A percentile compares a stretch with the other conserved stretches of the same genome.
These are phyloP conservation scores for Yponomeuta malinellus DNA, from an alignment of 2,888 invertebrate species.

Conservation along the genomic window DNA sequence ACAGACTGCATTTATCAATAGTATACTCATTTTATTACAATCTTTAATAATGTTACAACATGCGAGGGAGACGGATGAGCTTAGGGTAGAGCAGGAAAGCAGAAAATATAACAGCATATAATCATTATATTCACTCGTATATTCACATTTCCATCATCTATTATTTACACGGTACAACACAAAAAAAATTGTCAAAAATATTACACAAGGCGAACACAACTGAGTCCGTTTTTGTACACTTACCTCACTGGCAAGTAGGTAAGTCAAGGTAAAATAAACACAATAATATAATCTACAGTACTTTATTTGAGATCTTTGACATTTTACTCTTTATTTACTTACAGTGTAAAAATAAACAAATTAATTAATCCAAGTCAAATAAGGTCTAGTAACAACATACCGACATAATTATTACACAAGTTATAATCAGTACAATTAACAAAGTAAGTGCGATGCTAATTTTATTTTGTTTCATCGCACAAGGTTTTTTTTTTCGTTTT, in stretches of 20 bases:
- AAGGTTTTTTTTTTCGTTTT: too few relatives aligned
- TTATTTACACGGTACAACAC: constrained; percentile 63
- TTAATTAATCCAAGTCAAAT: too few relatives aligned
- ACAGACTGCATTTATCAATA: too few relatives aligned
- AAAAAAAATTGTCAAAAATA: not conserved
- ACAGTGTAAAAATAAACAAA: not conserved
- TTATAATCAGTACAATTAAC: too few relatives aligned
- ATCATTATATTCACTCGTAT: constrained; percentile 55
- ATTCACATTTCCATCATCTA: constrained; percentile 55
- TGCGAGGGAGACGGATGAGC: too few relatives aligned
- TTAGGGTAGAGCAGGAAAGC: not conserved
- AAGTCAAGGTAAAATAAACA: not conserved
- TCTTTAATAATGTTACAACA: too few relatives aligned
- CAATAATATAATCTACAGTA: not conserved
- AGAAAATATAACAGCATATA: not conserved
- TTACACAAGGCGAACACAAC: not conserved
- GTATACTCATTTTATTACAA: too few relatives aligned
- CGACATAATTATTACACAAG: too few relatives aligned
- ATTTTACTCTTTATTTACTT: not conserved
- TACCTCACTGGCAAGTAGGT: too few relatives aligned
- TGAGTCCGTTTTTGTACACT: not conserved
- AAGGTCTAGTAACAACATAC: too few relatives aligned
- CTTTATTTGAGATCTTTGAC: constrained; percentile 3
- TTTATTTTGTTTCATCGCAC: too few relatives aligned
- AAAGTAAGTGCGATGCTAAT: too few relatives aligned